Evolutionary conservation across 2,888 invertebrate species (phyloP), one percentile per base, ranked within the genome.

Genomic region (Cetonia aurata): DNA sequence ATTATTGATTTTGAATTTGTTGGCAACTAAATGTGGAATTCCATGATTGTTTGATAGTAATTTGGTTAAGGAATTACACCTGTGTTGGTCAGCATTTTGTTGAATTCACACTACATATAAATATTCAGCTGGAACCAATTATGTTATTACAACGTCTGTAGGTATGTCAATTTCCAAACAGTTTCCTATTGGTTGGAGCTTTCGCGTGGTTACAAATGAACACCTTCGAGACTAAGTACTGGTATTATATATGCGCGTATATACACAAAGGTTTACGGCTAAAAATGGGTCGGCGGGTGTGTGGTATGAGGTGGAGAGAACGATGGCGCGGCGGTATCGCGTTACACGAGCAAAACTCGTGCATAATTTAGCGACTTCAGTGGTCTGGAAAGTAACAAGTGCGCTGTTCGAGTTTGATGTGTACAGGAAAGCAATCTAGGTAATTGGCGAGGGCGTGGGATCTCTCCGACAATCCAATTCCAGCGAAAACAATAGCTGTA

Each of bases 401-500:
- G 75, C 73, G 73, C 75, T 71, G 73, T 74, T 72, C 72, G 72
- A 76, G 73, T 74, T 74, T 76, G 77, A 75, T 75, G 76, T 75
- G 73, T 75, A 76, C 75, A 73, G 78, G 76, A 77, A 79, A 79
- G 79, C 80, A 80, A 80, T 80, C 79, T 80, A 77, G 77, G 79
- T 79, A 80, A 80, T 80, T 80, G 80, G 77, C 73, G 76, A 75
- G 78, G 79, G 79, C 76, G 75, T 74, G 76, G 75, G 74, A 76
- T 73, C 77, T 74, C 74, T 71, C 74, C 74, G 74, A 77, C 79
- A 79, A 85, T 86, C 85, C 85, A 85, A 86, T 86, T 85, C 84
- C 84, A 84, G 83, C 83, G 84, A 85, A 86, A 85, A 86, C 85
- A 85, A 86, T 85, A 85, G 85, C 84, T 83, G 84, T 85, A 85